Percentiles rank a stretch among this genome's conserved stretches.
Conservation (phyloP, 2,888 invertebrate genomes). For the Lamellibrachia columna region DNA sequence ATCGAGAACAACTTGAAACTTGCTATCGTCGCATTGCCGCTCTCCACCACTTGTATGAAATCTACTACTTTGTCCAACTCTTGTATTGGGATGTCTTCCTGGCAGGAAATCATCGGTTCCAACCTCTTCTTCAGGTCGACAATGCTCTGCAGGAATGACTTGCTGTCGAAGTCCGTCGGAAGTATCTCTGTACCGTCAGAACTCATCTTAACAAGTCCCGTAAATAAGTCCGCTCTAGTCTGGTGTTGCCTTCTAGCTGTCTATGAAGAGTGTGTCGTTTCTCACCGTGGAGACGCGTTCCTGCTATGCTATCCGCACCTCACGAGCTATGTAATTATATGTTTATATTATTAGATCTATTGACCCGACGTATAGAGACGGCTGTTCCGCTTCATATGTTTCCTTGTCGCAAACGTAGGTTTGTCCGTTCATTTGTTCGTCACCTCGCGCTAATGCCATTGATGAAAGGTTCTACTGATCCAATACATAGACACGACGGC, state of each 20-base stretch:
- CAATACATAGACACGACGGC: too few relatives aligned
- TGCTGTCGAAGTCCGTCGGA: slow-evolving; percentile 36
- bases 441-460: too few relatives aligned
- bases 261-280: background rate
- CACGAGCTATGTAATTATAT: background rate
- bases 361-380: background rate
- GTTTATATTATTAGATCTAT: too few relatives aligned
- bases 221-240: background rate
- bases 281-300: background rate
- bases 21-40: background rate
- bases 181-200: background rate
- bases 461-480: too few relatives aligned
- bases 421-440: too few relatives aligned
- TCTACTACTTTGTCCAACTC: background rate
- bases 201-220: background rate
- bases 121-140: slow-evolving; percentile 21
- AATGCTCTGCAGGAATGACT: slow-evolving; percentile 28
- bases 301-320: background rate
- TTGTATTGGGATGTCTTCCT: background rate
- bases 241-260: background rate
- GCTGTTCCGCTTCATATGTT: background rate
- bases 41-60: background rate
- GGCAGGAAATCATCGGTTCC: background rate
- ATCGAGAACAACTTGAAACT: background rate
- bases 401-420: background rate